Base-by-base conservation (phyloP, 2,888 invertebrate species). In the Diogma glabrata region DNA sequence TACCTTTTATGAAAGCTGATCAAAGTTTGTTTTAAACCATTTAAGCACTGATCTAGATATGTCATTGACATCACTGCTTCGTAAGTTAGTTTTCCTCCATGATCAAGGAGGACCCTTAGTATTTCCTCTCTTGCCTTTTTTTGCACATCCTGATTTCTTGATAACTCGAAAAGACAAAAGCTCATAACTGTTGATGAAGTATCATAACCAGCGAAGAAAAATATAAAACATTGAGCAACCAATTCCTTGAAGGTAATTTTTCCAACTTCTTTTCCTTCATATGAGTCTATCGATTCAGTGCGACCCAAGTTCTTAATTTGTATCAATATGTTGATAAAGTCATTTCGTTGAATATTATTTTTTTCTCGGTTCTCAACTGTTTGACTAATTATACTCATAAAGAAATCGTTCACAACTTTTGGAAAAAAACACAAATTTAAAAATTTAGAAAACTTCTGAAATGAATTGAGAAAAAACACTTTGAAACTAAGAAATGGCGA, bases 131-230 rank as follows among this genome's bases (percentile, higher is more conserved):
- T 57, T 5, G 67, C 58, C 52, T 59, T 65, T 4, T 63, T 60
- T 54, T 73, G 43, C 6, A 43, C 16, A 8, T 43, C 43, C 23
- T 22, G 69, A 60, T 77, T 67, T 1, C 70, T 1, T 0, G 74
- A 74, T 47, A 79, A 57, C 61, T 77, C 76, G 51, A 75, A 65
- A 1, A 73, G 58, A 0, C 70, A 56, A 55, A 76, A 75, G 0
- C 66, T 59, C 64, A 74, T 65, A 0, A 63, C 19, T 5, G 45
- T 51, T 9, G 64, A 60, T 19, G 63, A 62, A 0, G 74, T 72
- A 17, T 76, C 75, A 19, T 74, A 76, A 2, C 77, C 77, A 36
- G 74, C 76, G 2, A 75, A 57, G 54, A 77, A 73, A 61, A 77
- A 76, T 0, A 75, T 48, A 1, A 75, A 51, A 19, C 71, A 72